Conservation (phyloP, 2,113 vertebrate genomes). For the rat (Rattus norvegicus) region GRCr8 NC_086020.1:146272501-146273000, state of each 20-base stretch:
- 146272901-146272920: slow-evolving; percentile 1
- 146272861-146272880: background rate
- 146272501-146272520: background rate
- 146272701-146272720: background rate
- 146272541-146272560: background rate
- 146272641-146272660: background rate
- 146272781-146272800: background rate
- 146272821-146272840: background rate
- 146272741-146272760: background rate
- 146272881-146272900: background rate
- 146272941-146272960: slow-evolving; percentile 1
- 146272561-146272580: background rate
- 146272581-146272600: background rate
- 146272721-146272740: background rate
- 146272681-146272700: background rate
- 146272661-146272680: background rate
- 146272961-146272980: background rate
- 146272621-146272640: no score
- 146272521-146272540: background rate
- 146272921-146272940: background rate
- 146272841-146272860: background rate
- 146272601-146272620: background rate
- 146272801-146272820: background rate
- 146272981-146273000: background rate
- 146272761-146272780: background rate